Conservation (phyloP, 1,140 invertebrate species). For the Hylyphantes graminicola region DNA sequence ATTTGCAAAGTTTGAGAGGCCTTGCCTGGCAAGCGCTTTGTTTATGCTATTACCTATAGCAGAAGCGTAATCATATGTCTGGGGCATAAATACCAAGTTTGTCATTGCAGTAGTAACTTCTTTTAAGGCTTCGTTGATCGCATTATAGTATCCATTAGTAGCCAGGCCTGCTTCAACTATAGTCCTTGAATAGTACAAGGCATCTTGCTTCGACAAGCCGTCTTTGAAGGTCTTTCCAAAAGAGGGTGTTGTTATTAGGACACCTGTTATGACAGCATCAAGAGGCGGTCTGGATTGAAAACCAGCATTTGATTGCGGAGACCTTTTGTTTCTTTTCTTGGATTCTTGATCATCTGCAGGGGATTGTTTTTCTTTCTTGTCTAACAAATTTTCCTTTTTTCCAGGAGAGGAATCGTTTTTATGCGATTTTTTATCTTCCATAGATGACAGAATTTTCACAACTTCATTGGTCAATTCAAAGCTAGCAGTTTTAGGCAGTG, state of each 20-base stretch:
- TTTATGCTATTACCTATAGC: background rate
- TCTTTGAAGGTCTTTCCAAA: background rate
- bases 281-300: background rate
- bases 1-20: background rate
- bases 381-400: background rate
- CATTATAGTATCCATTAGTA: background rate
- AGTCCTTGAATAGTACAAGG: background rate
- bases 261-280: background rate
- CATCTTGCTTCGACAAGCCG: background rate
- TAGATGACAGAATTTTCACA: slow-evolving; percentile 6
- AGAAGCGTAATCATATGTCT: background rate
- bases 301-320: background rate
- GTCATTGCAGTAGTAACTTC: background rate
- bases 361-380: background rate
- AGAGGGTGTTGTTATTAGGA: background rate
- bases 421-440: background rate
- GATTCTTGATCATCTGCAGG: background rate
- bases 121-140: slow-evolving; percentile 1
- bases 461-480: background rate
- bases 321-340: background rate
- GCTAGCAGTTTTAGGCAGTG: background rate
- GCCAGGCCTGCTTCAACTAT: background rate
- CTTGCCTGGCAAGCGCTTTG: background rate
- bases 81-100: background rate
- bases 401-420: background rate